These are phyloP conservation scores for Sigmodon hispidus DNA, from an alignment of 2,113 vertebrate genomes.

Conservation along the genomic window DNA sequence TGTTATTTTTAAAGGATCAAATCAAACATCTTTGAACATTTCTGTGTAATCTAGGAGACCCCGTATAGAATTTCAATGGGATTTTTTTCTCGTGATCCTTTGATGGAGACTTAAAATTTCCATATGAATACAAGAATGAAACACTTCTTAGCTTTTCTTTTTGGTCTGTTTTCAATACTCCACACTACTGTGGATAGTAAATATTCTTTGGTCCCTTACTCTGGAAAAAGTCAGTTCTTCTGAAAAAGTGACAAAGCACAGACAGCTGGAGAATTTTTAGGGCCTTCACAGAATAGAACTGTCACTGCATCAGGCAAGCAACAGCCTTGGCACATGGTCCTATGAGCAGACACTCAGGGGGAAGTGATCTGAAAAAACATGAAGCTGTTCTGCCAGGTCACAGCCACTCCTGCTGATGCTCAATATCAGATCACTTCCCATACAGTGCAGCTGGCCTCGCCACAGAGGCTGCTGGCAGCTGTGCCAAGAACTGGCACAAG, in stretches of 20 bases:
- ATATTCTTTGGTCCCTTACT: conserved; percentile 64
- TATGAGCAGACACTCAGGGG: conserved; percentile 80
- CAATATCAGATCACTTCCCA: conserved; percentile 79
- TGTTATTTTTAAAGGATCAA: conserved; percentile 86
- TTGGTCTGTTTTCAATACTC: conserved; percentile 81
- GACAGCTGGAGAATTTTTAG: conserved; percentile 87
- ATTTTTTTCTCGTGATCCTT: conserved; percentile 88
- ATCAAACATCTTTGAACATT: conserved; percentile 86
- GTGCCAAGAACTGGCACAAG: conserved; percentile 72
- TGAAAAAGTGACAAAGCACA: conserved; percentile 88
- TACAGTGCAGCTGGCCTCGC: conserved; percentile 79
- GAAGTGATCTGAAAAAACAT: conserved; percentile 80
- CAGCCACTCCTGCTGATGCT: conserved; percentile 82
- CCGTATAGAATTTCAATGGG: conserved; percentile 86
- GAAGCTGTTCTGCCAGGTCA: conserved; percentile 80
- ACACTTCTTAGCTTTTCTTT: conserved; percentile 90
- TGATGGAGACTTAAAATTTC: conserved; percentile 96
- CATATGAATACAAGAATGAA: conserved; percentile 96
- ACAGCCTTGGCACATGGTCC: conserved; percentile 81
- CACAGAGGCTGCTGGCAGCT: conserved; percentile 77
- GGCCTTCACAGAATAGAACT: conserved; percentile 87
- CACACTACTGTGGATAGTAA: conserved; percentile 80
- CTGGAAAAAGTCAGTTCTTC: conserved; percentile 88
- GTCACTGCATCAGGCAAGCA: conserved; percentile 83
- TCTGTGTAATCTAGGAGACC: conserved; percentile 87